These are phyloP conservation scores for Thymelicus acteon DNA, from an alignment of 2,888 invertebrate genomes.

Conservation along the genomic window DNA sequence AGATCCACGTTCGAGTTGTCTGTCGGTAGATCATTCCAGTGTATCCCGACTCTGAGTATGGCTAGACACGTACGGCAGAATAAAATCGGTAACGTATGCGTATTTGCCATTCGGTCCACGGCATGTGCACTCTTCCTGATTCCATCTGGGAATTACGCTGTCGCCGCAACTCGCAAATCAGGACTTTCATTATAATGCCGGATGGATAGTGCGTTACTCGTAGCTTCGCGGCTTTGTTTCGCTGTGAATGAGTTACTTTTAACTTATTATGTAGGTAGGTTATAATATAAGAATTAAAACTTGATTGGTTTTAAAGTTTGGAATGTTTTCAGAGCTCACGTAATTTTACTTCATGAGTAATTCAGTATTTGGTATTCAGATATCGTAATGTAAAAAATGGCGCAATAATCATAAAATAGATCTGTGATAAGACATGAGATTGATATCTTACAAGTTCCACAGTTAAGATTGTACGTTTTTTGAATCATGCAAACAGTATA, in stretches of 20 bases:
- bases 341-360: too few relatives aligned
- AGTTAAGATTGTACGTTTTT: too few relatives aligned
- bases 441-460: too few relatives aligned
- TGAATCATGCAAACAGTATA: too few relatives aligned
- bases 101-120: constrained; percentile 80
- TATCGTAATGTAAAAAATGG: too few relatives aligned
- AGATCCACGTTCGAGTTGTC: constrained; percentile 18
- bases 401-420: too few relatives aligned
- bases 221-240: constrained; percentile 36
- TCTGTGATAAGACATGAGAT: too few relatives aligned
- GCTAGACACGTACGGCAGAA: constrained; percentile 46
- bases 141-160: constrained; percentile 82
- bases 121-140: constrained; percentile 79
- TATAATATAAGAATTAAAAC: too few relatives aligned
- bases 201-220: constrained; percentile 38
- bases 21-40: constrained; percentile 38
- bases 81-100: constrained; percentile 76
- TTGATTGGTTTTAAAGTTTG: too few relatives aligned
- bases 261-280: not conserved
- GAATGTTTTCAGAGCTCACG: too few relatives aligned
- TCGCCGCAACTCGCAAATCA: constrained; percentile 80
- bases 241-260: constrained; percentile 8
- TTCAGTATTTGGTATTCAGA: too few relatives aligned
- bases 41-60: constrained; percentile 19
- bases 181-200: constrained; percentile 70